Evolutionary conservation across 2,113 vertebrate species (phyloP).

Genomic region (Propithecus coquereli): DNA sequence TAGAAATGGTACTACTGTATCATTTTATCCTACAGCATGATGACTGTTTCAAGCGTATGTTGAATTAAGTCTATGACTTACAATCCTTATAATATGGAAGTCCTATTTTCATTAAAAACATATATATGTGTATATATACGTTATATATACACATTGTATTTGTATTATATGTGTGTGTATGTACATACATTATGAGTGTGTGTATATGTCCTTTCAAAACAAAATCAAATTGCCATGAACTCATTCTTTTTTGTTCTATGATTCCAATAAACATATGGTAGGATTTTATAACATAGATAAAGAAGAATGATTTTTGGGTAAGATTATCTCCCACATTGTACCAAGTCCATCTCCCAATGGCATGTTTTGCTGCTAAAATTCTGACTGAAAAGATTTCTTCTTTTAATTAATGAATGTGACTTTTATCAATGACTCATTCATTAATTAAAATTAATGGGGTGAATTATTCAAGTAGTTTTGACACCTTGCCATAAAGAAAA

Average conservation of each 20-base stretch:
- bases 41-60: not conserved
- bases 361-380: conserved; percentile 14
- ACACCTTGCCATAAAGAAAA: not conserved
- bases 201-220: not conserved
- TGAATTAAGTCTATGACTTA: not conserved
- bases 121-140: not conserved
- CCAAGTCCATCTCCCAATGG: not conserved
- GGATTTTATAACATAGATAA: not conserved
- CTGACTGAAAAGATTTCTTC: not conserved
- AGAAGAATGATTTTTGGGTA: not conserved
- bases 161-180: not conserved
- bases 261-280: not conserved
- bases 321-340: not conserved
- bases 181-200: not conserved
- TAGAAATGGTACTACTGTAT: not conserved
- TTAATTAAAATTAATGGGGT: conserved; percentile 58
- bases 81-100: not conserved
- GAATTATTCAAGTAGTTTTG: conserved; percentile 23
- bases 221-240: not conserved
- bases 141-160: not conserved
- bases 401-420: conserved; percentile 26
- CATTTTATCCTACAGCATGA: not conserved
- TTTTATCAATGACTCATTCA: conserved; percentile 22
- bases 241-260: not conserved
- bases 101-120: not conserved